These are phyloP conservation scores for Escarpia spicata DNA, from an alignment of 2,888 invertebrate genomes.

Conservation along the genomic window DNA sequence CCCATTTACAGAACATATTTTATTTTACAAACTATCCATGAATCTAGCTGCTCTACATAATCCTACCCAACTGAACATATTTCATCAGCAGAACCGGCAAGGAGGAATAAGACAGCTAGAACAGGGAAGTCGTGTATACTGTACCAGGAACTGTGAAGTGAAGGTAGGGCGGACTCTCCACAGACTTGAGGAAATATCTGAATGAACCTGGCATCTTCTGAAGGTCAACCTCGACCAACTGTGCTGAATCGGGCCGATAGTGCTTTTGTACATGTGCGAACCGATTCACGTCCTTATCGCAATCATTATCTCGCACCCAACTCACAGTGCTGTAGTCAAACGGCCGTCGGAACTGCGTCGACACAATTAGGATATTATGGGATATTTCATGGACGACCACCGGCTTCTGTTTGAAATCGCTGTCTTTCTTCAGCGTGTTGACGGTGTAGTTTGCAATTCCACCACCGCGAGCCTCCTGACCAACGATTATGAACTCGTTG, in stretches of 20 bases:
- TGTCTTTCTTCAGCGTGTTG: conserved; percentile 37
- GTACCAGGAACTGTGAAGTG: conserved; percentile 54
- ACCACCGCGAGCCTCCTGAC: conserved; percentile 42
- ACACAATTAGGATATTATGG: conserved; percentile 43
- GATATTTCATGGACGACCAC: conserved; percentile 41
- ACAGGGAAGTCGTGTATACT: conserved; percentile 27
- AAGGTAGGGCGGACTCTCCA: conserved; percentile 50
- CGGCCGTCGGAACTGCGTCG: conserved; percentile 54
- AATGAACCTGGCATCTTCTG: conserved; percentile 33
- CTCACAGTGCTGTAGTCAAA: conserved; percentile 43
- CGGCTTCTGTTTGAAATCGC: conserved; percentile 37
- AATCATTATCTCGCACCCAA: conserved; percentile 25
- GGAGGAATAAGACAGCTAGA: neutral
- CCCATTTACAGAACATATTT: neutral
- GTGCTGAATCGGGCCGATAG: conserved; percentile 32
- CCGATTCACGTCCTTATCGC: conserved; percentile 32
- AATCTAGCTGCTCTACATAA: neutral
- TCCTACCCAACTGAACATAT: neutral
- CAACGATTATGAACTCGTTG: conserved; percentile 57
- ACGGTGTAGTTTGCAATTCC: conserved; percentile 36
- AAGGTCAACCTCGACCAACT: conserved; percentile 37
- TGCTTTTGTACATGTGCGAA: conserved; percentile 36
- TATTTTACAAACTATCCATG: neutral
- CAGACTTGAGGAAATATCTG: conserved; percentile 51
- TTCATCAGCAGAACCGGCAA: neutral